Evolutionary conservation across 2,888 invertebrate species (phyloP), one percentile per base, ranked within the genome.

Genomic region (Oasisia sp.): DNA sequence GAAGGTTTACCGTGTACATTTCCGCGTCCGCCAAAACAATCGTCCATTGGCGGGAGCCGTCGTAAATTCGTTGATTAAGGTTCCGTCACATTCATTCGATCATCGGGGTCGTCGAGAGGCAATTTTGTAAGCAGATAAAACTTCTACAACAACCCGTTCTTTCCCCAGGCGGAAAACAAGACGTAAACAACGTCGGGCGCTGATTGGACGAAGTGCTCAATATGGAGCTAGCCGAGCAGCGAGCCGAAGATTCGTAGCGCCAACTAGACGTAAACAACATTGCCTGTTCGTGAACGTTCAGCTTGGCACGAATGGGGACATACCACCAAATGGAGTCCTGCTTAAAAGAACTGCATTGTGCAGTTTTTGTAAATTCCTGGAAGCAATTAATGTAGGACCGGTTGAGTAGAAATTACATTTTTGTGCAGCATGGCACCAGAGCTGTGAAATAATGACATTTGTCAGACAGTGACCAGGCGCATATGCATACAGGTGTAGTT

Each of bases 81-180:
- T 27, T 74, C 74, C 74, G 74, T 74, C 74, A 74, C 74, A 74
- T 74, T 74, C 74, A 74, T 74, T 74, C 74, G 74, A n/a, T 74
- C 74, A 27, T 27, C 74, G 74, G 74, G 74, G 74, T 74, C 74
- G 74, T 7, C 74, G 74, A 74, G 74, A 74, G 27, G 74, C 74
- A 27, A 74, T 74, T 74, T 74, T 74, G 74, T 74, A 74, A 74
- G 74, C 74, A 74, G 14, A 74, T 74, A 14, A 74, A 74, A 74
- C 74, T 74, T 74, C 74, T 74, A 74, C 74, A 74, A 74, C 74
- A 74, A 74, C 74, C 74, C 74, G 74, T 74, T 74, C 74, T 74
- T 74, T 74, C 74, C 74, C 27, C 74, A 74, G 74, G 74, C 74
- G 74, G 74, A 74, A 74, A 74, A 74, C 74, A 74, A 74, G 74